Evolutionary conservation across 2,113 vertebrate species (phyloP).

Genomic region (Apodemus speciosus): DNA sequence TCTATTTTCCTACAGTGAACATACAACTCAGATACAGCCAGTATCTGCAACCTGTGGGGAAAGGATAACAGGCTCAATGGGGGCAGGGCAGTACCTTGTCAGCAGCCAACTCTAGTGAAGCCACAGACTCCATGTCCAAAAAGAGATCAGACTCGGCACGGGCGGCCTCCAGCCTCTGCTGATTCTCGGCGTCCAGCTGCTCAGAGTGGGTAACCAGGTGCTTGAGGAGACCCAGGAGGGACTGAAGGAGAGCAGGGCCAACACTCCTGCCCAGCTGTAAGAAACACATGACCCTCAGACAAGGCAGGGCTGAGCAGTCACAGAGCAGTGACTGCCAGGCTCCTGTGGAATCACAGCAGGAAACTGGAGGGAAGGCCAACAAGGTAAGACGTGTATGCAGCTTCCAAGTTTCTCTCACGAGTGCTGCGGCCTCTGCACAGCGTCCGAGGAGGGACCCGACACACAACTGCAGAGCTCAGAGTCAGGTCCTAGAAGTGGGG

Average conservation of each 20-base stretch:
- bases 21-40: neutral
- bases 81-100: conserved; percentile 82
- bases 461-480: fast-evolving
- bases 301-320: neutral
- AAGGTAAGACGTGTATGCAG: fast-evolving
- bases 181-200: conserved; percentile 64
- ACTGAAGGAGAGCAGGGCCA: conserved; percentile 81
- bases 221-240: conserved; percentile 86
- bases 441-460: neutral
- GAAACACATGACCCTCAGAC: conserved; percentile 37
- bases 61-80: neutral
- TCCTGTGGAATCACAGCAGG: neutral
- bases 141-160: conserved; percentile 85
- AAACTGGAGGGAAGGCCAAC: neutral
- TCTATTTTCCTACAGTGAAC: neutral
- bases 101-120: conserved; percentile 72
- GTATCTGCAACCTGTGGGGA: neutral
- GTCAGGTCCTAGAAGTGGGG: neutral
- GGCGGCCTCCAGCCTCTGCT: conserved; percentile 54
- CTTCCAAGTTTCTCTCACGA: neutral
- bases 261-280: conserved; percentile 84
- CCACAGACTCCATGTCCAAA: conserved; percentile 82
- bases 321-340: fast-evolving
- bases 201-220: conserved; percentile 83
- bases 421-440: fast-evolving